These are phyloP conservation scores for Amphipoea lucens DNA, from an alignment of 2,888 invertebrate species.

Conservation along the genomic window DNA sequence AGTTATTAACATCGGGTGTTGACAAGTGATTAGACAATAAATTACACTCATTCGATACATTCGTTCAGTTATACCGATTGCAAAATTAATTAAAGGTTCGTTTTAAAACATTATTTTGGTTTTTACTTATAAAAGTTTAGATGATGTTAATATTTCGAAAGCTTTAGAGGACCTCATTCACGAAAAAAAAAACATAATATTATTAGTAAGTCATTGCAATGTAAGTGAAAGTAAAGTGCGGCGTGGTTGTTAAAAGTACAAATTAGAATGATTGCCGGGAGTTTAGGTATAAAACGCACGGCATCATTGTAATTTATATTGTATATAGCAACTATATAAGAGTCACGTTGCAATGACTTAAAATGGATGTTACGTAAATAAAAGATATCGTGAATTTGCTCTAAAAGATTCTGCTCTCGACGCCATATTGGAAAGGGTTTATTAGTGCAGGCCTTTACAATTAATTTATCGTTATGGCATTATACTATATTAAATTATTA, in stretches of 20 bases:
- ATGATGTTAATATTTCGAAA: constrained; percentile 6
- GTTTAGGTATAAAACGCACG: neutral
- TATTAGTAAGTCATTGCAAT: neutral
- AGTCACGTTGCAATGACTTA: neutral
- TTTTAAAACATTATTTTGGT: constrained; percentile 1
- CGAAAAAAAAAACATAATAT: no score
- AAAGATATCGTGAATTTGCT: neutral
- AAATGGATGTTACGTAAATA: neutral
- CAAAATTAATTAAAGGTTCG: neutral
- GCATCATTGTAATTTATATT: neutral
- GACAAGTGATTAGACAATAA: constrained; percentile 83
- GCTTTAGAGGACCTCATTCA: neutral
- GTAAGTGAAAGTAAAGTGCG: no score
- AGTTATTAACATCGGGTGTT: constrained; percentile 55
- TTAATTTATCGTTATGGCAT: neutral
- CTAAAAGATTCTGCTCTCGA: neutral
- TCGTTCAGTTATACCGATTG: constrained; percentile 24
- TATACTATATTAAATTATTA: neutral
- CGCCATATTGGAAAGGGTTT: neutral
- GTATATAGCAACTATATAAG: neutral
- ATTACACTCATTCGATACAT: constrained; percentile 58
- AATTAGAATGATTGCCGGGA: neutral
- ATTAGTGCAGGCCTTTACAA: neutral
- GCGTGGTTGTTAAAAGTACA: neutral
- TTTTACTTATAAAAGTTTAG: neutral